A percentile compares a stretch with the other conserved stretches of the same genome.
These are phyloP conservation scores for Panonychus citri DNA, from an alignment of 1,140 invertebrate species.

Conservation along the genomic window DNA sequence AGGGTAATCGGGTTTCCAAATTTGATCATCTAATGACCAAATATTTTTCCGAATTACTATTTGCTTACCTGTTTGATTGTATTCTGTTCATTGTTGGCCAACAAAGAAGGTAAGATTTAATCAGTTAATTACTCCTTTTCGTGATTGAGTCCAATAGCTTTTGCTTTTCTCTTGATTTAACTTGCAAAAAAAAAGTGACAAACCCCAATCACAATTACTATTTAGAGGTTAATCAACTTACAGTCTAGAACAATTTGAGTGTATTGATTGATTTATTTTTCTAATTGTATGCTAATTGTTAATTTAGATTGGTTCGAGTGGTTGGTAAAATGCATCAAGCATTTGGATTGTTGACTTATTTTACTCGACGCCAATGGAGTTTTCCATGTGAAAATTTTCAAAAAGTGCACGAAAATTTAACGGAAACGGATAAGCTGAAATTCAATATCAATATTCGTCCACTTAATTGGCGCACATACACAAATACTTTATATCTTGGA, in stretches of 20 bases:
- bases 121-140: no score
- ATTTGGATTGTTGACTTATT: slow-evolving; percentile 43
- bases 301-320: slow-evolving; percentile 6
- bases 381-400: slow-evolving; percentile 48
- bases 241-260: not conserved
- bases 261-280: no score
- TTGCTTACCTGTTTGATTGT: slow-evolving; percentile 3
- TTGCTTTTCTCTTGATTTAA: no score
- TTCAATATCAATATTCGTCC: slow-evolving; percentile 42
- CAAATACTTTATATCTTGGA: slow-evolving; percentile 18
- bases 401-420: slow-evolving; percentile 22
- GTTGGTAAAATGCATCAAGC: slow-evolving; percentile 10
- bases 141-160: no score
- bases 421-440: slow-evolving; percentile 12
- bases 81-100: not conserved
- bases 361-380: slow-evolving; percentile 51
- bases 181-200: no score
- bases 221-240: no score
- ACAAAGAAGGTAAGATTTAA: not conserved
- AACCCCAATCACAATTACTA: no score
- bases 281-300: no score
- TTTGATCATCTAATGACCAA: not conserved
- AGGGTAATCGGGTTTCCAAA: not conserved
- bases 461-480: slow-evolving; percentile 39
- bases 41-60: not conserved